Conservation (phyloP, 2,888 invertebrate species). For the Drosophila eohydei region DNA sequence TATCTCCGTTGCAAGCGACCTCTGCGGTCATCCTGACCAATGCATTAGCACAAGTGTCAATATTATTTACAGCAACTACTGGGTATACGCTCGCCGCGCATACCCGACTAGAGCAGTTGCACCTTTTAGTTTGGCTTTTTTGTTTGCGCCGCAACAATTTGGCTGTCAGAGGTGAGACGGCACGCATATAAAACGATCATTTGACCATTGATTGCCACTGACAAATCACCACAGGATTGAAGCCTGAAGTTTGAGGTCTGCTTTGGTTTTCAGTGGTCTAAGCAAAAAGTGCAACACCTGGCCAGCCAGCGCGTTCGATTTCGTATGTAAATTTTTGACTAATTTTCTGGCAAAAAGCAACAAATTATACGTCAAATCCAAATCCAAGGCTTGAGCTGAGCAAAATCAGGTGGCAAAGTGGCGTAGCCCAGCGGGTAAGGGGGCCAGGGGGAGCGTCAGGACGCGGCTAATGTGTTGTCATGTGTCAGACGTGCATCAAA, state of each 20-base stretch:
- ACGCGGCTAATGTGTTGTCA: conserved; percentile 66
- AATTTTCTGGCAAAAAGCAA: conserved; percentile 57
- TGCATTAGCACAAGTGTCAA: not conserved
- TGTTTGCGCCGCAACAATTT: conserved; percentile 51
- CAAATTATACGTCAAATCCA: conserved; percentile 35
- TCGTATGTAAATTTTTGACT: conserved; percentile 68
- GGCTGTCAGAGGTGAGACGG: conserved; percentile 53
- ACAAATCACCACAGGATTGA: conserved; percentile 48
- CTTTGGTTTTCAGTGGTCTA: conserved; percentile 5
- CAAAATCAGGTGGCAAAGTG: conserved; percentile 30
- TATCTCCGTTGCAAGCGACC: not conserved
- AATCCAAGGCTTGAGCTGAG: conserved; percentile 8
- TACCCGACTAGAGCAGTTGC: not conserved
- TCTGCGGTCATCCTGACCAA: not conserved
- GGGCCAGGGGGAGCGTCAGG: conserved; percentile 22
- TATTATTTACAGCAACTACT: not conserved
- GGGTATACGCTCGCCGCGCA: not conserved
- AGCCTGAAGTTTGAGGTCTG: not conserved
- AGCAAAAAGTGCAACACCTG: conserved; percentile 46
- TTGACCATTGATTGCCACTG: conserved; percentile 47
- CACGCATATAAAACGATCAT: conserved; percentile 54
- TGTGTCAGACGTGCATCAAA: conserved; percentile 74
- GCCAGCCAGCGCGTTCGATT: conserved; percentile 36
- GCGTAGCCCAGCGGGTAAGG: conserved; percentile 3
- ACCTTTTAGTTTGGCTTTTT: not conserved